phyloP scores from a whole-genome alignment of 2,113 vertebrate genomes.

The Trinectes maculatus region DNA sequence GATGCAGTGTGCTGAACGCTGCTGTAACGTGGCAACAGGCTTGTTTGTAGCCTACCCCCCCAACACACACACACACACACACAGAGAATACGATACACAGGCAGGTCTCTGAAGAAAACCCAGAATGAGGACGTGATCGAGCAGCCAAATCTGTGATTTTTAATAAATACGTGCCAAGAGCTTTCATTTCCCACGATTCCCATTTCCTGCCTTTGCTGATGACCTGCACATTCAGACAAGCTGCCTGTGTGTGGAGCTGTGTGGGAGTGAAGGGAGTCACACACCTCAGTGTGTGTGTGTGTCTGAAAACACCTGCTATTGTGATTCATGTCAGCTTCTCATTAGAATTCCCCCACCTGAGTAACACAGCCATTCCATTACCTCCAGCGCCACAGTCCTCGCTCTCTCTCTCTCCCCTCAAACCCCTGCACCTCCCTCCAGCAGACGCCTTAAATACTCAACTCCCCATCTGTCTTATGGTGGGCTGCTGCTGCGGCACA shows the following conservation, averaged over 20 bases:
- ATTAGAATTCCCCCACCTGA: constrained; percentile 61
- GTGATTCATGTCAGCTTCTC: constrained; percentile 50
- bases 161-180: constrained; percentile 55
- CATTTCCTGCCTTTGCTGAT: constrained; percentile 33
- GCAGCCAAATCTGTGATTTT: constrained; percentile 41
- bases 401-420: constrained; percentile 4
- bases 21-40: constrained; percentile 62
- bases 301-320: constrained; percentile 48
- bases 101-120: constrained; percentile 25
- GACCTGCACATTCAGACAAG: constrained; percentile 49
- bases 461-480: constrained; percentile 50
- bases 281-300: background rate
- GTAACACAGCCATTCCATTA: constrained; percentile 61
- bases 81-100: constrained; percentile 39
- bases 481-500: constrained; percentile 54
- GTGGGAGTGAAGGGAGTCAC: background rate
- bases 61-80: constrained; percentile 1
- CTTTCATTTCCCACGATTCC: constrained; percentile 50
- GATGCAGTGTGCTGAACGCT: constrained; percentile 35
- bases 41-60: constrained; percentile 14
- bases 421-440: constrained; percentile 30
- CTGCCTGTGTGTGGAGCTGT: constrained; percentile 13
- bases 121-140: constrained; percentile 13
- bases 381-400: constrained; percentile 50
- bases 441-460: constrained; percentile 70